Evolutionary conservation across 2,113 vertebrate species (phyloP), one percentile per base, ranked within the genome.

Genomic region (Paraplagusia blochii): DNA sequence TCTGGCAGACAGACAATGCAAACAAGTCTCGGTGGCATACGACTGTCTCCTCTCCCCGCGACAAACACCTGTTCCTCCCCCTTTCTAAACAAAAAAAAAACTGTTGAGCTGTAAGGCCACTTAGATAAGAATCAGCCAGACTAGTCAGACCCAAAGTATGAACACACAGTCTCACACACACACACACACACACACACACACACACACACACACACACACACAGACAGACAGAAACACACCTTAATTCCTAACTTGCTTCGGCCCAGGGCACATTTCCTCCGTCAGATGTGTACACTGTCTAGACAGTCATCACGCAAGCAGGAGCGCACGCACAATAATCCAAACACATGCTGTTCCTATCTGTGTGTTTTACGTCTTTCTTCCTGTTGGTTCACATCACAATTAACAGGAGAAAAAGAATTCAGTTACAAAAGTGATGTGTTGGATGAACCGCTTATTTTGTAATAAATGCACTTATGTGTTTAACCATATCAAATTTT

Each of bases 261-360:
- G 86, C 85, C 82, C 66, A 0, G 18, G 75, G 83, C 72, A 83
- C 66, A 82, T 86, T 85, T 84, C 6, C 22, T 81, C 74, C 53
- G 4, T 77, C 83, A 87, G 79, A 79, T 67, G 73, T 66, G 69
- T 66, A 62, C 72, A 69, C 65, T 46, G 89, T 88, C 89, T 90
- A 88, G 88, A 89, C 88, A 53, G 58, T 69, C 45, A 63, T 69
- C 66, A 73, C 58, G 54, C 19, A 34, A 45, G 65, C 44, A 43
- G 52, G 13, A 17, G 29, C 18, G 10, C 57, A 50, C 57, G n/a
- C n/a, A n/a, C n/a, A n/a, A n/a, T n/a, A n/a, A n/a, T n/a, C n/a
- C n/a, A n/a, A n/a, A n/a, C n/a, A n/a, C n/a, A n/a, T n/a, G n/a
- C n/a, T n/a, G n/a, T n/a, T n/a, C n/a, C n/a, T n/a, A n/a, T n/a